phyloP scores from a whole-genome alignment of 2,113 vertebrate genomes.

The Stomatorhinus ivindoensis region DNA sequence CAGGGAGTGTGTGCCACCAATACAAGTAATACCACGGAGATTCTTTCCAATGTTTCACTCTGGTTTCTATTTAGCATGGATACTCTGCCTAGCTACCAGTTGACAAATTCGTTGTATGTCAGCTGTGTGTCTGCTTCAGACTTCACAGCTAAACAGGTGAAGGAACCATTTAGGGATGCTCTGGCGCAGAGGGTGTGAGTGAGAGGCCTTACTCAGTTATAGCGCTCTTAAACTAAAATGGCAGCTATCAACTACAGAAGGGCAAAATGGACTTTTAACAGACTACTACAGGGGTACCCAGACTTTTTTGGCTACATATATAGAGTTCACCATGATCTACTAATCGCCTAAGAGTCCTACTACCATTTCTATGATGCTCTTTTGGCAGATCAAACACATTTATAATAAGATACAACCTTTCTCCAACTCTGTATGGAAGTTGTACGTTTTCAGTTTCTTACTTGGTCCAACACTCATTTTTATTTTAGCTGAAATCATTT shows the following conservation, averaged over 20 bases:
- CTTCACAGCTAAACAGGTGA: background rate
- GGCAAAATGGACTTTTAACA: background rate
- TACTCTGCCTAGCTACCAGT: background rate
- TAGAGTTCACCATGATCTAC: background rate
- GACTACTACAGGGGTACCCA: background rate
- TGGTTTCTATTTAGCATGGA: background rate
- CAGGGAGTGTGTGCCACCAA: background rate
- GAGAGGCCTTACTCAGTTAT: background rate
- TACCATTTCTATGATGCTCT: background rate
- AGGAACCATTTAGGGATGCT: background rate
- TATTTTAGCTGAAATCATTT: background rate
- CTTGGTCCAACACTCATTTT: conserved; percentile 15
- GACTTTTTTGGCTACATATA: background rate
- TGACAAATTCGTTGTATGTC: background rate
- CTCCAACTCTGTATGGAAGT: conserved; percentile 4
- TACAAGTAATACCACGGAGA: background rate
- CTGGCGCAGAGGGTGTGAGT: background rate
- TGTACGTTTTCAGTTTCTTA: conserved; percentile 8
- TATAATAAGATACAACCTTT: background rate
- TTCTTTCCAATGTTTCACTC: background rate
- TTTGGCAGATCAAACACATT: conserved; percentile 10
- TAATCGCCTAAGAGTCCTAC: background rate
- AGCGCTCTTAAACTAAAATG: background rate
- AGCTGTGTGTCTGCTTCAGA: background rate
- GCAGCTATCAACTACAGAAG: background rate